Conservation (phyloP, 2,113 vertebrate genomes). For the Pangasianodon hypophthalmus region DNA sequence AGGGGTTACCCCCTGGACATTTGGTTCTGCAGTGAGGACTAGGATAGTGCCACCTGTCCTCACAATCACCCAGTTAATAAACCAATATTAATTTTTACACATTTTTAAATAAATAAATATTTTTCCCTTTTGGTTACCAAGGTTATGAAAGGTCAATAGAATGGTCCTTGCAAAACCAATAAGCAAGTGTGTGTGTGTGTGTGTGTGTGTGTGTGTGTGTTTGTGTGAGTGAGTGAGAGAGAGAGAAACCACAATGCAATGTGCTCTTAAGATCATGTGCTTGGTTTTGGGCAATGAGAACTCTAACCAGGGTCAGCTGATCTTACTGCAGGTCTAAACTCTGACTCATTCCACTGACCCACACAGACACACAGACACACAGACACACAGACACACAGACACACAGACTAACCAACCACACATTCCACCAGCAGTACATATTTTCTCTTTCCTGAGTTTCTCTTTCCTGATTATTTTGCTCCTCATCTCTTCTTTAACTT, state of each 20-base stretch:
- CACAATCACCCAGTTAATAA: neutral
- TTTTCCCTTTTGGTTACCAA: neutral
- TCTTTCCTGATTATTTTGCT: neutral
- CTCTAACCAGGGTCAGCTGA: constrained; percentile 65
- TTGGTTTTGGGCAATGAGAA: constrained; percentile 16
- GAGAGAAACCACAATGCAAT: neutral
- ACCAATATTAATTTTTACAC: neutral
- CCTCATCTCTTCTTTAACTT: neutral
- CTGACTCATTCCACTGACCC: constrained; percentile 58
- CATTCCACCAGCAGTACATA: neutral
- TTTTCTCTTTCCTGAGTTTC: neutral
- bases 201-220: neutral
- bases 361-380: neutral
- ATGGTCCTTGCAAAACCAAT: neutral
- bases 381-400: neutral
- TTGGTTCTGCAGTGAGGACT: neutral
- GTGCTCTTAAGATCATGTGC: constrained; percentile 43
- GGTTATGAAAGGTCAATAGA: neutral
- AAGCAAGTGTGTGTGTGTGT: neutral
- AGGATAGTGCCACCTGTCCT: neutral
- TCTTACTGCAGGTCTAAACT: constrained; percentile 50
- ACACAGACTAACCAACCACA: neutral
- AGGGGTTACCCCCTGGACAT: neutral
- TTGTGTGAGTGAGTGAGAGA: neutral
- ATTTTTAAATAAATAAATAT: neutral